phyloP scores from a whole-genome alignment of 1,140 invertebrate genomes.

The Orchesella cincta region DNA sequence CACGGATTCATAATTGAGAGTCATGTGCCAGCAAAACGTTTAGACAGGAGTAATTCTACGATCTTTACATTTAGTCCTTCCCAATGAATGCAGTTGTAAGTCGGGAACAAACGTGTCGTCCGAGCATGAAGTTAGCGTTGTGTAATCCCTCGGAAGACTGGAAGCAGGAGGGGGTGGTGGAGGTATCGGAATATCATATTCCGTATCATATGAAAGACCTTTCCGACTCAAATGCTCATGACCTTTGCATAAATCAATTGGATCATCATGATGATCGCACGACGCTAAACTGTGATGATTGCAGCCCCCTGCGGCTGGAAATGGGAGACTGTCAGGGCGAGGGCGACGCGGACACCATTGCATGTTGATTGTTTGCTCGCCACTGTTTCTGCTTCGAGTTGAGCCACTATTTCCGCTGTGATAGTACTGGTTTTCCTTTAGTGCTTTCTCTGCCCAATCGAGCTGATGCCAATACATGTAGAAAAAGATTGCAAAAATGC shows the following conservation, averaged over 20 bases:
- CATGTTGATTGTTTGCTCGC: not conserved
- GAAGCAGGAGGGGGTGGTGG: constrained; percentile 22
- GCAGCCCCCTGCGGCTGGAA: not conserved
- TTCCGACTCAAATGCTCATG: constrained; percentile 21
- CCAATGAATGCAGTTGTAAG: constrained; percentile 8
- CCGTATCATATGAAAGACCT: constrained; percentile 20
- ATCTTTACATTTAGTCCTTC: not conserved
- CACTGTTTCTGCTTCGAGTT: not conserved
- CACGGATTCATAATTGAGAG: too few species aligned
- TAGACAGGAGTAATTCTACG: constrained; percentile 5
- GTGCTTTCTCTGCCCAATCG: constrained; percentile 54
- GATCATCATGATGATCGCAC: constrained; percentile 7
- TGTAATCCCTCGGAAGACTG: constrained; percentile 20
- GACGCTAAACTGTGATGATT: not conserved
- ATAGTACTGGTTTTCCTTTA: constrained; percentile 20
- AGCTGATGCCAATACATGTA: constrained; percentile 75
- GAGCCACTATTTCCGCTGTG: not conserved
- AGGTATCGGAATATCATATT: constrained; percentile 20
- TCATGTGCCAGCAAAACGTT: too few species aligned
- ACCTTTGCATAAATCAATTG: constrained; percentile 7
- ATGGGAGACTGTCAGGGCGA: not conserved
- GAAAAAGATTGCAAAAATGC: constrained; percentile 80
- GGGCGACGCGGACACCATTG: not conserved
- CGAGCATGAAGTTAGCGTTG: constrained; percentile 22
- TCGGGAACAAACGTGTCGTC: constrained; percentile 23